A percentile compares a stretch with the other conserved stretches of the same genome.
Evolutionary conservation across 2,888 invertebrate genomes (phyloP).

Genomic region (Eupithecia vulgata): DNA sequence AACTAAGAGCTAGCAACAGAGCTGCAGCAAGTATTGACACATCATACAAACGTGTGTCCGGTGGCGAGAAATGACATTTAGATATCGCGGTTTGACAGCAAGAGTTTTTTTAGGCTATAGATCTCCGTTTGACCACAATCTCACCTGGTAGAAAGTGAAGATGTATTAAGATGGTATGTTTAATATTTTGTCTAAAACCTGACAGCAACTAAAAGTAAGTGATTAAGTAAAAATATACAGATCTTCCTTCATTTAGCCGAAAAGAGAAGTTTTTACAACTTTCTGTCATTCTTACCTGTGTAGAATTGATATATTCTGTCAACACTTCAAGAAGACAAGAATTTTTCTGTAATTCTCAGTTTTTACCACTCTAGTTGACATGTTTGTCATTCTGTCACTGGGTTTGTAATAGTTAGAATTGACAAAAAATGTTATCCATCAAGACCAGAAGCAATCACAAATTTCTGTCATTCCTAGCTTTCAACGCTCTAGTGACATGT

Average conservation of each 20-base stretch:
- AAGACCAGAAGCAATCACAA: neutral
- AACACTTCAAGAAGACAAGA: neutral
- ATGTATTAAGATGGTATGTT: too few species aligned
- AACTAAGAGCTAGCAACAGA: too few species aligned
- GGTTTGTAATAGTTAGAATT: slow-evolving; percentile 21
- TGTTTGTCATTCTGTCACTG: slow-evolving; percentile 44
- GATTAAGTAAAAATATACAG: slow-evolving; percentile 2
- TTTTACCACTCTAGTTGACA: slow-evolving; percentile 41
- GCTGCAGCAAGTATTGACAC: too few species aligned
- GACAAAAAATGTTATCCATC: neutral
- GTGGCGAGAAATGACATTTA: too few species aligned
- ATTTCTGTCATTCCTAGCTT: slow-evolving; percentile 9
- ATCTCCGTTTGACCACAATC: too few species aligned
- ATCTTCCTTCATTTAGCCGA: slow-evolving; percentile 4
- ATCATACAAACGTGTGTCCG: too few species aligned
- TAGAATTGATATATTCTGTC: slow-evolving; percentile 7
- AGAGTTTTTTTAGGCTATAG: too few species aligned
- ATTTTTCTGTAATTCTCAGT: slow-evolving; percentile 5
- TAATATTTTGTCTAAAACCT: too few species aligned
- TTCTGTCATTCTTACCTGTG: slow-evolving; percentile 8
- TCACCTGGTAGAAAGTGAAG: too few species aligned
- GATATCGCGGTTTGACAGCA: too few species aligned
- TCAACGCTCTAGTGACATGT: slow-evolving; percentile 43
- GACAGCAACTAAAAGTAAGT: too few species aligned
- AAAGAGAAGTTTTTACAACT: neutral